Percentiles rank a stretch among this genome's conserved stretches.
phyloP scores from a whole-genome alignment of 2,888 invertebrate species.

The Lasioglossum oenotherae region DNA sequence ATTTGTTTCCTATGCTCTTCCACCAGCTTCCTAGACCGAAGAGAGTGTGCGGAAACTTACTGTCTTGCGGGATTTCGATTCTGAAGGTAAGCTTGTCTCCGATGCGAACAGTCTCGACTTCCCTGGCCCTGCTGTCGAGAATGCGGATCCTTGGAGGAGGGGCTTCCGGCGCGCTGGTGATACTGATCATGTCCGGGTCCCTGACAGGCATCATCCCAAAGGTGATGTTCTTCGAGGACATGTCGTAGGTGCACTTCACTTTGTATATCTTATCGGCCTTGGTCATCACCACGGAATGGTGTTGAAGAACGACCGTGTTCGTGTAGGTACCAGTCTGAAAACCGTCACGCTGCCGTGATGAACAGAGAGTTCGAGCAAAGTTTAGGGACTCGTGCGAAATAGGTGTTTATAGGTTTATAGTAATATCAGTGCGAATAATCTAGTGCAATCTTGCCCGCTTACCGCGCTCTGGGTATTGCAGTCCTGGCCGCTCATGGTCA shows the following conservation, averaged over 20 bases:
- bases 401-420: not conserved
- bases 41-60: constrained; percentile 86
- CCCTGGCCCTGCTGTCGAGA: constrained; percentile 93
- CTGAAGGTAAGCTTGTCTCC: constrained; percentile 97
- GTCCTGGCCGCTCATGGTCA: constrained; percentile 97
- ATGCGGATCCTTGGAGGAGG: constrained; percentile 97
- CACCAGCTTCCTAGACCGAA: not conserved
- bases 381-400: constrained; percentile 32
- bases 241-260: constrained; percentile 97
- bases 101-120: constrained; percentile 97
- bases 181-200: constrained; percentile 98
- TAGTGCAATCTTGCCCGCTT: constrained; percentile 81
- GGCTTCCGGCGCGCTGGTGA: constrained; percentile 97
- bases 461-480: constrained; percentile 98
- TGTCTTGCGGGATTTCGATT: constrained; percentile 98
- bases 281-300: constrained; percentile 98
- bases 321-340: constrained; percentile 96
- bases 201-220: constrained; percentile 99
- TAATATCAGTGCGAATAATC: not conserved
- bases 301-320: constrained; percentile 96
- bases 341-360: constrained; percentile 78
- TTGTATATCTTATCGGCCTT: constrained; percentile 98
- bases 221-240: constrained; percentile 97
- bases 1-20: too few species aligned
- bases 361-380: constrained; percentile 65